These are phyloP conservation scores for Xestia rhomboidea DNA, from an alignment of 2,888 invertebrate species.

Conservation along the genomic window DNA sequence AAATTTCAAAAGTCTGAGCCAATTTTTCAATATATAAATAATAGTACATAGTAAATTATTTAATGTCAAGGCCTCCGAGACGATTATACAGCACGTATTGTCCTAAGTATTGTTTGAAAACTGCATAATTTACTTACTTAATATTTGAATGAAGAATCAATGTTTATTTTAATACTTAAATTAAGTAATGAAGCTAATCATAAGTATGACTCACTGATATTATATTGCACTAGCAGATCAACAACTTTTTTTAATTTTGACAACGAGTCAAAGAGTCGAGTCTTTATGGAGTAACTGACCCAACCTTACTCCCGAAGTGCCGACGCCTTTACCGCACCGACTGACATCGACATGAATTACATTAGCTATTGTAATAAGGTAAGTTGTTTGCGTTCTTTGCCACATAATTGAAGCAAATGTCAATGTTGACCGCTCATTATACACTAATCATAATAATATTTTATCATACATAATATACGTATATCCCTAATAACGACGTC, in stretches of 20 bases:
- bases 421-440: slow-evolving; percentile 8
- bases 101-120: neutral
- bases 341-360: neutral
- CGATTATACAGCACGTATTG: neutral
- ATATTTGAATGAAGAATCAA: neutral
- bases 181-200: neutral
- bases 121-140: neutral
- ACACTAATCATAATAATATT: neutral
- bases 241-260: too few relatives aligned
- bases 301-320: neutral
- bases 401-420: slow-evolving; percentile 3
- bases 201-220: neutral
- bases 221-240: neutral
- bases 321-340: too few relatives aligned
- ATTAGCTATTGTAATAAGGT: slow-evolving; percentile 6
- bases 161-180: neutral
- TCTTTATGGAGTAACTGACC: neutral
- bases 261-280: too few relatives aligned
- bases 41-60: neutral
- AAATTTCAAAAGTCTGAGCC: neutral
- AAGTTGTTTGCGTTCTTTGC: neutral
- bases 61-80: neutral
- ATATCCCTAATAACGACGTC: neutral
- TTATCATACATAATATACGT: neutral
- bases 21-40: neutral